Evolutionary conservation across 2,113 vertebrate species (phyloP), one percentile per base, ranked within the genome.

Genomic region (Semicossyphus pulcher): DNA sequence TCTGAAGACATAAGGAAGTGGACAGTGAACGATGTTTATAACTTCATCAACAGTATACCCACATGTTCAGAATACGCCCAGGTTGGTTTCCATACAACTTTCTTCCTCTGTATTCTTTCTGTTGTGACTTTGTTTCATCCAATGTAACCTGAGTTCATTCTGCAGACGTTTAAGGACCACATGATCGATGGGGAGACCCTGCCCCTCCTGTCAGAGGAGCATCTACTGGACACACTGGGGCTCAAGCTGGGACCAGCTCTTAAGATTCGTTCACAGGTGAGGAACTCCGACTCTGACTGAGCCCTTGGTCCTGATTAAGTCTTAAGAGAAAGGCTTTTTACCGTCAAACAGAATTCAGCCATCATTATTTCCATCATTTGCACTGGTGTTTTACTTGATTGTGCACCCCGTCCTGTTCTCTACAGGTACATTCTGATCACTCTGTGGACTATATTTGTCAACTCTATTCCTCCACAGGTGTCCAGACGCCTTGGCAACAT

Each of bases 251-350:
- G 97, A 31, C 98, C 98, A 1, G 96, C 96, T 7, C 82, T 99
- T 15, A 99, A 98, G 93, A 96, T 99, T 65, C 96, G 96, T n/a
- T 95, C 96, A 31, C 98, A 98, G 96, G 98, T 98, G 94, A 0
- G 72, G 15, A 81, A 54, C 52, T 39, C 26, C 48, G 7, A 53
- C 26, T 56, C n/a, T 57, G 20, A 41, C 29, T 42, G 4, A 26
- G 4, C 2, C 9, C 23, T 63, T 23, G n/a, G n/a, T n/a, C n/a
- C n/a, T n/a, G n/a, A n/a, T n/a, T n/a, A n/a, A n/a, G n/a, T n/a
- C n/a, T n/a, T n/a, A n/a, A n/a, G n/a, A n/a, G n/a, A n/a, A n/a
- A n/a, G n/a, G n/a, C n/a, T n/a, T n/a, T n/a, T n/a, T n/a, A n/a
- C n/a, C n/a, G n/a, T n/a, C n/a, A n/a, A n/a, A n/a, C n/a, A n/a